phyloP scores from a whole-genome alignment of 37 sponge, comb jelly and placozoan species.

The Tethya wilhelma region DNA sequence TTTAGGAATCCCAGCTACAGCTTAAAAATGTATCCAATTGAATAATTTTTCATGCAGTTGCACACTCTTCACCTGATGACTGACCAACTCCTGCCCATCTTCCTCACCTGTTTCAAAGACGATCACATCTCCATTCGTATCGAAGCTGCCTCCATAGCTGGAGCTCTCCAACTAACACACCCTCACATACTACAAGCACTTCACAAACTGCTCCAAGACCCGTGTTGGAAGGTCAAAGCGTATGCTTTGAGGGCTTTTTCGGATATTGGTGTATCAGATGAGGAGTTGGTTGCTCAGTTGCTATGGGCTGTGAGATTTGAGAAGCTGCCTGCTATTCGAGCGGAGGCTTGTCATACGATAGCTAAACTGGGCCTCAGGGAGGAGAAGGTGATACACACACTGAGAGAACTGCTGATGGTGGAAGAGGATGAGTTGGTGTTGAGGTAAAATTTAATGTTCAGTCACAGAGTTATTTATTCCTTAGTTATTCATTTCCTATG shows the following conservation, averaged over 20 bases:
- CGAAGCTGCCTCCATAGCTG: conserved; percentile 75
- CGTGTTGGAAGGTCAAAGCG: conserved; percentile 72
- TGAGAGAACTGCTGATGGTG: conserved; percentile 56
- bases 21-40: not conserved
- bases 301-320: conserved; percentile 86
- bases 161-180: conserved; percentile 36
- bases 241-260: conserved; percentile 80
- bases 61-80: conserved; percentile 87
- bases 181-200: conserved; percentile 40
- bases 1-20: not conserved
- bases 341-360: conserved; percentile 79
- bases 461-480: too few relatives aligned
- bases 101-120: conserved; percentile 82
- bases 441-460: conserved; percentile 26
- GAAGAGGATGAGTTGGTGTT: conserved; percentile 71
- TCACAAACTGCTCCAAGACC: conserved; percentile 55
- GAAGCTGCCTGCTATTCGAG: conserved; percentile 63
- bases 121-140: conserved; percentile 82
- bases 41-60: conserved; percentile 22
- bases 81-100: conserved; percentile 70
- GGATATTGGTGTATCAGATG: conserved; percentile 29
- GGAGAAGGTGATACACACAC: conserved; percentile 30
- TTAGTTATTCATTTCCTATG: not conserved
- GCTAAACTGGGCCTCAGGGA: conserved; percentile 37
- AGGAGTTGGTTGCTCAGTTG: conserved; percentile 53